phyloP scores from a whole-genome alignment of 1,140 invertebrate genomes.

The Drosophila arizonae region DNA sequence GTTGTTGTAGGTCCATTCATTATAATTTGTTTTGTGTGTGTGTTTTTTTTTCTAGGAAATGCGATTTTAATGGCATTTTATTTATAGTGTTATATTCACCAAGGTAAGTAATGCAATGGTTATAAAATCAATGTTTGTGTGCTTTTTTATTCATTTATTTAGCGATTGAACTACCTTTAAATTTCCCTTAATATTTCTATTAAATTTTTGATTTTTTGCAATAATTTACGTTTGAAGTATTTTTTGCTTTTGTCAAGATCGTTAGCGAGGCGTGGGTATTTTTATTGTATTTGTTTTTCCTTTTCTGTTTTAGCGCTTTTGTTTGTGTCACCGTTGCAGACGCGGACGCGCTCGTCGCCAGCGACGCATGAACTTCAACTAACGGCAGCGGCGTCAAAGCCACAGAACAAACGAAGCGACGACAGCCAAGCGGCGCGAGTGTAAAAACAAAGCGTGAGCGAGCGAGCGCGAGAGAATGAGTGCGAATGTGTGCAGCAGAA shows the following conservation, averaged over 20 bases:
- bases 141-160: background rate
- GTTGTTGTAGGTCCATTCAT: constrained; percentile 14
- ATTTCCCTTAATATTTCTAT: constrained; percentile 2
- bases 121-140: constrained; percentile 7
- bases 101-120: constrained; percentile 14
- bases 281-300: background rate
- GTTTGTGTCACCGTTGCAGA: constrained; percentile 36
- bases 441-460: constrained; percentile 6
- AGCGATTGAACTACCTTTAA: background rate
- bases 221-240: constrained; percentile 12
- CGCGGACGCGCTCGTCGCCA: constrained; percentile 41
- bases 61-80: constrained; percentile 27
- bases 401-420: constrained; percentile 6
- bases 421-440: constrained; percentile 13
- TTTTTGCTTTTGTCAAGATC: constrained; percentile 38
- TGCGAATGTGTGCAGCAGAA: background rate
- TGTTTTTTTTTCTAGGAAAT: constrained; percentile 13
- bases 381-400: constrained; percentile 25
- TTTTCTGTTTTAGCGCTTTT: constrained; percentile 1
- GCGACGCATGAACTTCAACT: constrained; percentile 60
- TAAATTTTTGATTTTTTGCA: background rate
- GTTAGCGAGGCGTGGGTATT: constrained; percentile 30
- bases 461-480: background rate
- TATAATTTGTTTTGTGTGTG: constrained; percentile 2
- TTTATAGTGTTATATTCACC: constrained; percentile 14